phyloP scores from a whole-genome alignment of 2,113 vertebrate genomes.

The Dromaius novaehollandiae region DNA sequence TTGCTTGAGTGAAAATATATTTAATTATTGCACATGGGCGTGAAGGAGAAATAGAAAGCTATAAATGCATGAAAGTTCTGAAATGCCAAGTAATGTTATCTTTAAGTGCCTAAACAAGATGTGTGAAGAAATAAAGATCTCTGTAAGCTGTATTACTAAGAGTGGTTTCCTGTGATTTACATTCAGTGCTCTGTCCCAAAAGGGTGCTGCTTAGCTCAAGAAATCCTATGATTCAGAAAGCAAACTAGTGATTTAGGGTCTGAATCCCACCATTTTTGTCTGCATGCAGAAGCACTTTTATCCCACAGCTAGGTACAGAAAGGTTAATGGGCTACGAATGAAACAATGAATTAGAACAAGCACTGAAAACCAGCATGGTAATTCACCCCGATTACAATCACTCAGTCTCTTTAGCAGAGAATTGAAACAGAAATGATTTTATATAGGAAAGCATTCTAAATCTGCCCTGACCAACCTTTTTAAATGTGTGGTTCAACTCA shows the following conservation, averaged over 20 bases:
- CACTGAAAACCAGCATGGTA: background rate
- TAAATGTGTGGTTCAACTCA: background rate
- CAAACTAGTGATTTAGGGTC: background rate
- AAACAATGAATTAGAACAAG: background rate
- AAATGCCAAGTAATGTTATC: background rate
- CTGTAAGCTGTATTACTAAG: background rate
- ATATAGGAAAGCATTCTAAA: background rate
- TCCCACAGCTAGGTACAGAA: background rate
- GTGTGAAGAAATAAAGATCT: background rate
- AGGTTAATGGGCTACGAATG: background rate
- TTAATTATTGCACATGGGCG: background rate
- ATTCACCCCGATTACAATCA: background rate
- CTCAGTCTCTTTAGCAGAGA: background rate
- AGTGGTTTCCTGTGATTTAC: background rate
- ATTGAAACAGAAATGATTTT: background rate
- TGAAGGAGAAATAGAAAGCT: background rate
- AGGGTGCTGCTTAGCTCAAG: background rate
- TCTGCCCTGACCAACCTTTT: background rate
- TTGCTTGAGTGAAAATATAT: background rate
- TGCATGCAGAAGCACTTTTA: background rate
- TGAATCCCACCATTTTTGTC: background rate
- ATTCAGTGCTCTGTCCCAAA: background rate
- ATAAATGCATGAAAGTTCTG: background rate
- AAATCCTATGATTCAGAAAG: background rate
- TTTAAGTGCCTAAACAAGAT: background rate